Evolutionary conservation across 1,140 invertebrate genomes (phyloP), one percentile per base, ranked within the genome.

Genomic region (Andrena cerasifolii): DNA sequence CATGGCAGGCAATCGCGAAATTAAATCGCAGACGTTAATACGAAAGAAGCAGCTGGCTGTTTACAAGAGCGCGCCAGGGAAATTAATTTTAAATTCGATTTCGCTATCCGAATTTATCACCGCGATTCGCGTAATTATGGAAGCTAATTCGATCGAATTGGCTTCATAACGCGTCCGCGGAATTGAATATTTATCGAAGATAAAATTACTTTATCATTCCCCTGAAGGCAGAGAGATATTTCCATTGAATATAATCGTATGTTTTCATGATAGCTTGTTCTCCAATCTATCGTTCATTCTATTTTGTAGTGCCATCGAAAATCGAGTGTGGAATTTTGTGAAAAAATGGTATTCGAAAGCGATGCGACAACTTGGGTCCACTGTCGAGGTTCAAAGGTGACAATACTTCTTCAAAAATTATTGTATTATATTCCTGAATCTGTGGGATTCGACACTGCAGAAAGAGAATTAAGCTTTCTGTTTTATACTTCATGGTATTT

Each of bases 61-160:
- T 58, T 73, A 49, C 33, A 53, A 63, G 8, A 36, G 28, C 16
- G 58, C 14, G 31, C 70, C 26, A 40, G 71, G 28, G 26, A 54
- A 74, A 65, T n/a, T 65, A 65, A 74, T 74, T 74, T 74, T 65
- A 74, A 65, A 65, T 74, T 74, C 61, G 71, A 65, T 63, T 65
- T 26, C 3, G 47, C n/a, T 26, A 40, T 43, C 6, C 12, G 56
- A 61, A 72, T 61, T 61, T 51, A 72, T 62, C 3, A 51, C 68
- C 36, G 21, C 70, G 7, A 62, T 47, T 51, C 58, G 4, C 21
- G 33, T 65, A 65, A 74, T 74, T 74, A 18, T 36, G 18, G 14
- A 31, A 21, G 59, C 43, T 74, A 74, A 74, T 74, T 53, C 33
- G 21, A 62, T 31, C 49, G 61, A 21, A 8, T 14, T 31, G 49